Evolutionary conservation across 1,140 invertebrate genomes (phyloP), one percentile per base, ranked within the genome.

Genomic region (Ips nitidus): DNA sequence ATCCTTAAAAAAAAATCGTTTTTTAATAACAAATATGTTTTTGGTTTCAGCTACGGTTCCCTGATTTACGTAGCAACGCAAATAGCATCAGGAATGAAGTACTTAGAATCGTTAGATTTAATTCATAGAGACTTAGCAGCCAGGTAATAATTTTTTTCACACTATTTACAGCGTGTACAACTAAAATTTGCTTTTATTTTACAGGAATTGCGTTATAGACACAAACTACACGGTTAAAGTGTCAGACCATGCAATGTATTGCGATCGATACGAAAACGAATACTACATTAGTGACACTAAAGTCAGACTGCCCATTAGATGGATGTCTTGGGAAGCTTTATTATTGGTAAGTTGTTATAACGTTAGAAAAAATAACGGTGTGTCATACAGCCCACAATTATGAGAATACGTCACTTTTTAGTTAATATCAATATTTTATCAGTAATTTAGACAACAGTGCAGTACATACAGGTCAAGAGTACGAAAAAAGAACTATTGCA

Each of bases 211-310:
- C 80, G 85, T 95, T 66, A 91, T 95, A 71, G 91, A 91, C 71
- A 86, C 88, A 73, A 87, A 88, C 73, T 90, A 90, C 74, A 85
- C 86, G 41, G 88, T 94, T 68, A 94, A 94, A 83, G 90, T 95
- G 67, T 91, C 90, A 52, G 92, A 94, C 82, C 94, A 95, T 80
- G 94, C 93, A 1, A 93, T 94, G 87, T 94, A 91, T 77, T 91
- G 92, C 72, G 88, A 87, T 72, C 86, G 91, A 71, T 95, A 94
- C 79, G 87, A 92, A 58, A 81, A 85, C 1, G 93, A 95, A 77
- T 95, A 95, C 79, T 92, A 92, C 78, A 84, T 92, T 37, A 90
- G 93, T 75, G 91, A 92, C 70, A 92, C 90, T 39, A 91, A 92
- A 73, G 87, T 89, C 4, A 88, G 91, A 50, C 82, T 89, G 72